Conservation (phyloP, 1,140 invertebrate species). For the Tetramorium parvispinum region DNA sequence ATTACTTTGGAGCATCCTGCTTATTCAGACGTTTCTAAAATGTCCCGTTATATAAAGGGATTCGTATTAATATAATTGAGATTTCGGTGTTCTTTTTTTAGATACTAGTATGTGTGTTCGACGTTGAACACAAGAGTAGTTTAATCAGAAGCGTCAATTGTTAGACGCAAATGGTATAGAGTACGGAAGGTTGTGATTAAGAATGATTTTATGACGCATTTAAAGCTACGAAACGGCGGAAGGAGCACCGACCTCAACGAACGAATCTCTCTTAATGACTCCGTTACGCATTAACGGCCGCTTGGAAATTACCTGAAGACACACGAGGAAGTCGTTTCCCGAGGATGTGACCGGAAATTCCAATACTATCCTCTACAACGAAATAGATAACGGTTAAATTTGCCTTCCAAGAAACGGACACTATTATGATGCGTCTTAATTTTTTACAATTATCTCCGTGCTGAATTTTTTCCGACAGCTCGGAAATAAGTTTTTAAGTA, state of each 20-base stretch:
- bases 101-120: not conserved
- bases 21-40: not conserved
- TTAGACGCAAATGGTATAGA: not conserved
- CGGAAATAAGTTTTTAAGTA: not conserved
- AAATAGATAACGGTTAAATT: not conserved
- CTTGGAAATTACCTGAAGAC: slow-evolving; percentile 34
- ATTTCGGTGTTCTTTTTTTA: not conserved
- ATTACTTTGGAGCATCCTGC: not conserved
- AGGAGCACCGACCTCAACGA: not conserved
- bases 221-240: slow-evolving; percentile 15
- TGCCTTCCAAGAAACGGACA: not conserved
- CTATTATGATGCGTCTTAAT: not conserved
- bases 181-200: slow-evolving; percentile 24
- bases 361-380: not conserved
- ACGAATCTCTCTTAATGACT: slow-evolving; percentile 61
- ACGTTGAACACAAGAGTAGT: slow-evolving; percentile 4
- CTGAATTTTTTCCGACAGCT: not conserved
- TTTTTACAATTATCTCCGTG: slow-evolving; percentile 11
- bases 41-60: not conserved
- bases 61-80: not conserved
- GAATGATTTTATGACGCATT: slow-evolving; percentile 48
- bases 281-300: slow-evolving; percentile 61
- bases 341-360: slow-evolving; percentile 59
- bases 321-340: slow-evolving; percentile 45
- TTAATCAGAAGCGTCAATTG: slow-evolving; percentile 38